Base-by-base conservation (phyloP, 53 echinoderm and acorn worm genomes). In the Patiria pectinifera region DNA sequence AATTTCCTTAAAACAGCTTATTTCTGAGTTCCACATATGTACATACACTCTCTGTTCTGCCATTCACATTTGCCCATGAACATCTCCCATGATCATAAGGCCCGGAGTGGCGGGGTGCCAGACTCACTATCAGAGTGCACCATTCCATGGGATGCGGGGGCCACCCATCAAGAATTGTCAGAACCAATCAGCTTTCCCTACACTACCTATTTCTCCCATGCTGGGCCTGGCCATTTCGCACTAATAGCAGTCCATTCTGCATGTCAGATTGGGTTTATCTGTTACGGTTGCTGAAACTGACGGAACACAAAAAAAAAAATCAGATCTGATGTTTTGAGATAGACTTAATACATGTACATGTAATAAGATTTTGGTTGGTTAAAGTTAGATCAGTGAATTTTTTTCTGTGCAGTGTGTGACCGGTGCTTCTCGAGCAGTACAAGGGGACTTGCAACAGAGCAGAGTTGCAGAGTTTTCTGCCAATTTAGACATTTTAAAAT, bases 161-260 rank as follows among this genome's bases (percentile, higher is more conserved):
- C 88, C 88, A 88, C 88, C 88, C 88, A 88, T 78, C 59, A 88
- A 61, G 88, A 77, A 58, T 88, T 88, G 88, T 88, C 88, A 88
- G 43, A 88, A 78, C 76, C 88, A 88, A 88, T 88, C 88, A 78
- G 43, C 7, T 59, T 35, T 78, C 15, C 59, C 76, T 59, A 58
- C 61, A 43, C 88, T 78, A 62, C 61, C 88, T 78, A 88, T 78
- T 75, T 44, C 60, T 19, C 62, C 59, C 88, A 76, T 35, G 88
- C 88, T 88, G 88, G 24, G 88, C 21, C 88, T 59, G 61, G 79
- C 71, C 78, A 76, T 88, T 88, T 77, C 77, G 88, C 78, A 88
- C 88, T 88, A 88, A 88, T 88, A 78, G 74, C 78, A 88, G 88
- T 25, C 62, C 62, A 88, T 88, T 88, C 88, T 12, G 62, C 43